A percentile compares a stretch with the other conserved stretches of the same genome.
These are phyloP conservation scores for Drosophila repletoides DNA, from an alignment of 1,140 invertebrate species.

Conservation along the genomic window DNA sequence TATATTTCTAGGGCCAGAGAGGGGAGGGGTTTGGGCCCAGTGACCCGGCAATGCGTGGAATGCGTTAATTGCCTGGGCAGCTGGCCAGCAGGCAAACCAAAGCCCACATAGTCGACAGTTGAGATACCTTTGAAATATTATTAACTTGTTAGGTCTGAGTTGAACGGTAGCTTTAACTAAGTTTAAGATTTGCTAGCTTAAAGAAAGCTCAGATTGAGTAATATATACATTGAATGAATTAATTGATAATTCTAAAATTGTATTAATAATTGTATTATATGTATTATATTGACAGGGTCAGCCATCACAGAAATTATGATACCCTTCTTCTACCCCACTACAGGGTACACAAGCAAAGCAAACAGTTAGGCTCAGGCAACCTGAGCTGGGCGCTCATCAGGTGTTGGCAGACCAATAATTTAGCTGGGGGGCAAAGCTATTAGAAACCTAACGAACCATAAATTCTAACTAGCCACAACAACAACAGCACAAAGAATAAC, in stretches of 20 bases:
- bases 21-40: not conserved
- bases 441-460: slow-evolving; percentile 68
- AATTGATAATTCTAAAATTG: too few relatives aligned
- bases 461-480: slow-evolving; percentile 31
- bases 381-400: slow-evolving; percentile 22
- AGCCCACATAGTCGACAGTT: slow-evolving; percentile 20
- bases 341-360: not conserved
- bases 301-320: too few relatives aligned
- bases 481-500: slow-evolving; percentile 33
- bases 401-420: slow-evolving; percentile 66
- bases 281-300: too few relatives aligned
- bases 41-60: slow-evolving; percentile 50
- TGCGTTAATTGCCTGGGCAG: slow-evolving; percentile 70
- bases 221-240: too few relatives aligned
- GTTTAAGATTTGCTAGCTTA: too few relatives aligned
- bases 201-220: too few relatives aligned
- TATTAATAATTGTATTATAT: too few relatives aligned
- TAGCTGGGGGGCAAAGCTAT: slow-evolving; percentile 55
- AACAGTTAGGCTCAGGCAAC: slow-evolving; percentile 46
- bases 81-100: slow-evolving; percentile 50
- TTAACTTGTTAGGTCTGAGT: too few relatives aligned
- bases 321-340: too few relatives aligned
- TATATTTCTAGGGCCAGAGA: not conserved
- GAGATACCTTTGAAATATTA: too few relatives aligned
- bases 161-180: too few relatives aligned